Evolutionary conservation across 2,888 invertebrate species (phyloP).

Genomic region (Anorthoa munda): DNA sequence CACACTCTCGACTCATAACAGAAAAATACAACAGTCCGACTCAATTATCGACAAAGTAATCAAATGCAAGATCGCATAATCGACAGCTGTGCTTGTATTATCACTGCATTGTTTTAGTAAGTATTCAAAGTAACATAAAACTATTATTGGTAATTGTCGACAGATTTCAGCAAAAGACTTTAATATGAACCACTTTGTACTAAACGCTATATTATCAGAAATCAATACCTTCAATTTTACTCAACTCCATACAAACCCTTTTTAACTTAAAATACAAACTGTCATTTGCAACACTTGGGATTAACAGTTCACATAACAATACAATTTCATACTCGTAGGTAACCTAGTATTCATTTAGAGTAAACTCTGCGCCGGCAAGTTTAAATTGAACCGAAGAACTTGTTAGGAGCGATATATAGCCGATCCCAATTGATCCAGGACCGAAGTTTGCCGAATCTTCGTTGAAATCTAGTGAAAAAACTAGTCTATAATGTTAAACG

Average conservation of each 20-base stretch:
- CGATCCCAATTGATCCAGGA: conserved; percentile 53
- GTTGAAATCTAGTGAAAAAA: conserved; percentile 35
- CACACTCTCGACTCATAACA: background rate
- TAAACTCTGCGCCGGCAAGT: conserved; percentile 45
- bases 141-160: background rate
- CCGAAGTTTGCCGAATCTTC: conserved; percentile 43
- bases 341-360: conserved; percentile 24
- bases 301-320: conserved; percentile 26
- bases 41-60: background rate
- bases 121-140: background rate
- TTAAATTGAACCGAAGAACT: conserved; percentile 65
- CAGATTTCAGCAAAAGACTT: background rate
- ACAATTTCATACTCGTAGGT: conserved; percentile 33
- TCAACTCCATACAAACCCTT: background rate
- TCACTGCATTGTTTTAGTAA: background rate
- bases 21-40: background rate
- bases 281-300: conserved; percentile 29
- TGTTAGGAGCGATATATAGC: conserved; percentile 51
- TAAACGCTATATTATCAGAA: background rate
- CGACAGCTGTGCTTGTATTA: background rate
- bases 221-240: background rate
- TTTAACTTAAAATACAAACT: conserved; percentile 1
- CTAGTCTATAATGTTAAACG: conserved; percentile 9
- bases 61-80: background rate
- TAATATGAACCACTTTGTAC: background rate